Conservation (phyloP, 2,113 vertebrate genomes). For the Rynchops niger region DNA sequence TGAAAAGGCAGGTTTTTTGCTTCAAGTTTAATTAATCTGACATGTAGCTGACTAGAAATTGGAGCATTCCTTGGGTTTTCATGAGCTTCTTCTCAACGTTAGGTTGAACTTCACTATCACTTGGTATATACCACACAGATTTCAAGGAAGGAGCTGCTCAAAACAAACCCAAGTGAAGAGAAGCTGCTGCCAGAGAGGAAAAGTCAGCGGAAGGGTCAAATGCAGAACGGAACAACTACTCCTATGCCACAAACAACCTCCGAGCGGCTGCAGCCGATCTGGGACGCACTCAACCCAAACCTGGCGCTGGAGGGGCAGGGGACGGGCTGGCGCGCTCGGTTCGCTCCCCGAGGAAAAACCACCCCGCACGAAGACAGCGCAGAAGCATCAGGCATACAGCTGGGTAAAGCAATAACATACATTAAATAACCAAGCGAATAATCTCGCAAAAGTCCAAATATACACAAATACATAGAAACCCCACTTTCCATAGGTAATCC, state of each 20-base stretch:
- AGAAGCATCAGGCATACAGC: background rate
- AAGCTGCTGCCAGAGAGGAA: background rate
- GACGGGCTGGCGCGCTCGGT: background rate
- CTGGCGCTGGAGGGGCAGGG: background rate
- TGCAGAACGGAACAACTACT: background rate
- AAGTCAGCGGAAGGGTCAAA: background rate
- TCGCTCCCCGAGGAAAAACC: background rate
- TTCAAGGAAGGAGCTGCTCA: background rate
- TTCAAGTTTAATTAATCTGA: background rate
- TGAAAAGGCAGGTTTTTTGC: background rate
- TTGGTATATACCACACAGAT: accelerated
- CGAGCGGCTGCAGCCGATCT: accelerated
- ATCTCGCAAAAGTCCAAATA: background rate
- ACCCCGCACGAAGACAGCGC: accelerated
- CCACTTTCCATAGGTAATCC: background rate
- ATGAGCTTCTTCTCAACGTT: background rate
- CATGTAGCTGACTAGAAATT: background rate
- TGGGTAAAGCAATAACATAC: background rate
- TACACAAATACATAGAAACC: background rate
- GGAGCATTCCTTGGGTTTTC: background rate
- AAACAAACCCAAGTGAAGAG: background rate
- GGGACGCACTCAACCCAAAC: background rate
- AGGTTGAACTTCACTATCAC: background rate
- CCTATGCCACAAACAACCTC: background rate
- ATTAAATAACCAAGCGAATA: background rate